Evolutionary conservation across 1,140 invertebrate species (phyloP).

Genomic region (Pseudobourletiella spinata): DNA sequence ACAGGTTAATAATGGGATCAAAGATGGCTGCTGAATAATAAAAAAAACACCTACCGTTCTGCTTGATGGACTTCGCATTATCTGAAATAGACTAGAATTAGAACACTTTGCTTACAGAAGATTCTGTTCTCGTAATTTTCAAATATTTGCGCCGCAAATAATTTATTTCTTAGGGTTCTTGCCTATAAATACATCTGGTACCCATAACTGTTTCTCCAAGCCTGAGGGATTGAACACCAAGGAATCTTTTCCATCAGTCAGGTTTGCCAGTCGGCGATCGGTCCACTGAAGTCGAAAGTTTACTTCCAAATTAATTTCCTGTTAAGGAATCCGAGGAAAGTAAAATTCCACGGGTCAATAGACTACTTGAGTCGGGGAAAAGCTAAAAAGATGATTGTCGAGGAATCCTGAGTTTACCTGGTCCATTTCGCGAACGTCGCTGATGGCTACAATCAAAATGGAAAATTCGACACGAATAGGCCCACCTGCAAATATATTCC

Average conservation of each 20-base stretch:
- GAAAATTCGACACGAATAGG: not conserved
- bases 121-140: no score
- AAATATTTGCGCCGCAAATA: no score
- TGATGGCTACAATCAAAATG: not conserved
- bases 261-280: not conserved
- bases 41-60: not conserved
- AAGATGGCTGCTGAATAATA: not conserved
- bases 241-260: not conserved
- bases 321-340: not conserved
- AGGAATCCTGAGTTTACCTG: no score
- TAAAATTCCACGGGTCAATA: not conserved
- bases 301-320: conserved; percentile 6
- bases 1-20: no score
- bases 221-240: not conserved
- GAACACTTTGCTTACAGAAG: not conserved
- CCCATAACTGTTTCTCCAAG: not conserved
- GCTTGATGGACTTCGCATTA: not conserved
- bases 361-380: no score
- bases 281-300: not conserved
- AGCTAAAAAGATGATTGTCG: no score
- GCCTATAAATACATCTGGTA: conserved; percentile 7
- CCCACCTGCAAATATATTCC: no score
- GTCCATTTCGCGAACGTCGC: not conserved
- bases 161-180: not conserved
- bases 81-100: not conserved